phyloP scores from a whole-genome alignment of 1,140 invertebrate species.

The Drosophila insularis region DNA sequence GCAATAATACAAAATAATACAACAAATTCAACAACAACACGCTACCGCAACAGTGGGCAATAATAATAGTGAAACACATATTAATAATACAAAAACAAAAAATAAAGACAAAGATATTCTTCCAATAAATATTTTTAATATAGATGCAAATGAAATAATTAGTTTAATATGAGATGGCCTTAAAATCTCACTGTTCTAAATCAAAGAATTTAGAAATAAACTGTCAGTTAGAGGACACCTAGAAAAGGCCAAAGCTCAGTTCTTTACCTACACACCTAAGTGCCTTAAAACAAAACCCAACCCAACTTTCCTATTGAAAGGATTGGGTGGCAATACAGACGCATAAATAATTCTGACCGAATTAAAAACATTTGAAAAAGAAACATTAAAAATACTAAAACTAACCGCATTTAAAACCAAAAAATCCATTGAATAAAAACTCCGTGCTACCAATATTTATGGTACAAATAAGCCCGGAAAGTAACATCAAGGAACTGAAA shows the following conservation, averaged over 20 bases:
- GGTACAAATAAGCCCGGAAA: slow-evolving; percentile 3
- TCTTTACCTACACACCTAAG: neutral
- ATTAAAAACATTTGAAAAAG: neutral
- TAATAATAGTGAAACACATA: neutral
- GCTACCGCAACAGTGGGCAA: neutral
- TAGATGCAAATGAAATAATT: neutral
- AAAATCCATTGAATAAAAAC: neutral
- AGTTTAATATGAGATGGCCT: neutral
- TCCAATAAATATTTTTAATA: neutral
- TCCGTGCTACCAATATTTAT: neutral
- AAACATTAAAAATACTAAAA: neutral
- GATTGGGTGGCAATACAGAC: neutral
- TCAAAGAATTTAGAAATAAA: neutral
- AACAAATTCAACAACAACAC: neutral
- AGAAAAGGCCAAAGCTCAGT: neutral
- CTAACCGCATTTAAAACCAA: neutral
- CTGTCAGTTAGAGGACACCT: neutral
- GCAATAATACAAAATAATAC: neutral
- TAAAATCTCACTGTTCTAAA: neutral
- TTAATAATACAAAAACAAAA: neutral
- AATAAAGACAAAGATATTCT: too few relatives aligned
- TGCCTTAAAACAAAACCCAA: slow-evolving; percentile 6
- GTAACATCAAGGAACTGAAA: neutral
- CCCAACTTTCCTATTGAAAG: neutral
- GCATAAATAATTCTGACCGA: neutral